Conservation (phyloP, 2,113 vertebrate species). For the Psittacus erithacus region DNA sequence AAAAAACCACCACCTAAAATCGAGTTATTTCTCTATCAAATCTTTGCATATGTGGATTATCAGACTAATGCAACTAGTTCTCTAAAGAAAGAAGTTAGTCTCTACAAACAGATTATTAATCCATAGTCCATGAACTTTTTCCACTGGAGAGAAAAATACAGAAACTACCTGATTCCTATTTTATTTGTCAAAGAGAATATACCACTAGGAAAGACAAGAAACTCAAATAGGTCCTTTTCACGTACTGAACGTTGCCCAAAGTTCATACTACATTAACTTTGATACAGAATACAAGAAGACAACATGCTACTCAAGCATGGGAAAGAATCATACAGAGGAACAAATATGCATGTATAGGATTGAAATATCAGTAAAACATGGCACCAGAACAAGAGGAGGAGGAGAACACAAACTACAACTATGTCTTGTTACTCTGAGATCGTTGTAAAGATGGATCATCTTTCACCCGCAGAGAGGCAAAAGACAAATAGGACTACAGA, state of each 20-base stretch:
- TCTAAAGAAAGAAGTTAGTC: not conserved
- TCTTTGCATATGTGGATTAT: not conserved
- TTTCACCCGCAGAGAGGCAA: not conserved
- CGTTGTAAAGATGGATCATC: not conserved
- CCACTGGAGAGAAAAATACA: not conserved
- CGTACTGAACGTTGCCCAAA: not conserved
- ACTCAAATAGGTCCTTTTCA: not conserved
- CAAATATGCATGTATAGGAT: not conserved
- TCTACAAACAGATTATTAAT: not conserved
- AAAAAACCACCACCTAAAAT: accelerated
- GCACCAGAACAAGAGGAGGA: not conserved
- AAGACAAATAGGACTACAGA: not conserved
- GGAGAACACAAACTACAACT: not conserved
- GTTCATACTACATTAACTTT: not conserved
- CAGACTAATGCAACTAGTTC: not conserved
- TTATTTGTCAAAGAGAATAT: not conserved
- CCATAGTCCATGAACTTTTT: not conserved
- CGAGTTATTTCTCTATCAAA: not conserved
- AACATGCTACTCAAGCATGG: not conserved
- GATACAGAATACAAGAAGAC: not conserved
- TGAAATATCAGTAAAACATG: not conserved
- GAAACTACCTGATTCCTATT: not conserved
- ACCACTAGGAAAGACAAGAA: not conserved
- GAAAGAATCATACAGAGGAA: not conserved
- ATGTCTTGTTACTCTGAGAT: not conserved